phyloP scores from a whole-genome alignment of 2,113 vertebrate species.

The Lethenteron camtschaticum region DNA sequence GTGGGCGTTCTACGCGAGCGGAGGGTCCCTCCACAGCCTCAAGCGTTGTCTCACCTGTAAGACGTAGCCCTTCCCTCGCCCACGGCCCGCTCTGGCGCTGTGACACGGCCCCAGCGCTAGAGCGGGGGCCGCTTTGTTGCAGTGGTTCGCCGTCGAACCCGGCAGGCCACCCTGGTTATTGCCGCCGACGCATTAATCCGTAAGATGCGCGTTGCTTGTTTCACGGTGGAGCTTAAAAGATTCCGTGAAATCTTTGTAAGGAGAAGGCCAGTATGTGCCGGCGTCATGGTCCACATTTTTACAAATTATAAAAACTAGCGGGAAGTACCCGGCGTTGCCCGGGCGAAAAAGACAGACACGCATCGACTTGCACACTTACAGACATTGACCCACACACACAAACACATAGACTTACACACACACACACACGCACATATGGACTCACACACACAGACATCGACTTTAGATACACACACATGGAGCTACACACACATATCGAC shows the following conservation, averaged over 20 bases:
- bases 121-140: no score
- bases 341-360: background rate
- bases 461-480: background rate
- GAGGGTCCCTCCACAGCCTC: constrained; percentile 26
- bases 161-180: no score
- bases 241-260: background rate
- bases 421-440: background rate
- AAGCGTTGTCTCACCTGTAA: constrained; percentile 34
- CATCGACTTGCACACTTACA: background rate
- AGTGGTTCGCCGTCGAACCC: no score
- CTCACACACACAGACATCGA: background rate
- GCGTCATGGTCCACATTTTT: background rate
- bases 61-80: constrained; percentile 9
- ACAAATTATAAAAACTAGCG: background rate
- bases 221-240: background rate
- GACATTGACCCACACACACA: background rate
- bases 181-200: background rate
- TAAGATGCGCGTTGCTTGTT: background rate
- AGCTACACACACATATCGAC: no score
- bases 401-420: background rate
- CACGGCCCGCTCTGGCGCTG: no score
- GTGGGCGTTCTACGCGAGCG: constrained; percentile 31
- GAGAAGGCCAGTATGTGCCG: background rate
- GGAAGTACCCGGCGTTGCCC: background rate
- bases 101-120: no score